Evolutionary conservation across 2,888 invertebrate species (phyloP).

Genomic region (Diploptera punctata): DNA sequence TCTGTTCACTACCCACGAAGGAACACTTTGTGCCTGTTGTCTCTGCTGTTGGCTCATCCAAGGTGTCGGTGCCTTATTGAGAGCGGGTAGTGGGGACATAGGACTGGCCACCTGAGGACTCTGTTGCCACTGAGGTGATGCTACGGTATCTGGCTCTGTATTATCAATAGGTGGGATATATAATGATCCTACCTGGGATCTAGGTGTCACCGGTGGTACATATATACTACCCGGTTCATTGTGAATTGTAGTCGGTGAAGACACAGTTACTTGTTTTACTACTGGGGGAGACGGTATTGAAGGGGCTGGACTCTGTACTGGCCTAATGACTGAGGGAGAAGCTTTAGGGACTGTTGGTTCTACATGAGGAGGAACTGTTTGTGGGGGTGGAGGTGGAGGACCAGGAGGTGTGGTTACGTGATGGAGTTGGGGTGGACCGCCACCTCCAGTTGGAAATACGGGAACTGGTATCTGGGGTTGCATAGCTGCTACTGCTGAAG

Average conservation of each 20-base stretch:
- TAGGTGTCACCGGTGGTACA: conserved; percentile 48
- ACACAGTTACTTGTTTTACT: background rate
- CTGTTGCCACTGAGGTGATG: conserved; percentile 46
- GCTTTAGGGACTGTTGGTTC: conserved; percentile 15
- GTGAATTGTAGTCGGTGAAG: background rate
- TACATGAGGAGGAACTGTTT: conserved; percentile 39
- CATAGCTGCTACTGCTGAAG: conserved; percentile 67
- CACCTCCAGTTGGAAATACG: conserved; percentile 62
- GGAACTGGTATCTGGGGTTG: conserved; percentile 70
- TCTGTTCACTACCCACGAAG: conserved; percentile 60
- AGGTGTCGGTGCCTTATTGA: conserved; percentile 66
- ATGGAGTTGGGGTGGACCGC: conserved; percentile 54
- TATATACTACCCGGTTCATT: conserved; percentile 48
- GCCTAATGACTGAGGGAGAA: conserved; percentile 5
- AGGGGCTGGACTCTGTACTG: conserved; percentile 12
- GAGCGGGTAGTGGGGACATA: conserved; percentile 35
- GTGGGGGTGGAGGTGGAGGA: conserved; percentile 47
- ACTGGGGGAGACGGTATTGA: conserved; percentile 26
- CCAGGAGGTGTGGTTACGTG: conserved; percentile 46
- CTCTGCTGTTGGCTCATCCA: conserved; percentile 60
- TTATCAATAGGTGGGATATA: conserved; percentile 59
- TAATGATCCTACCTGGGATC: conserved; percentile 58
- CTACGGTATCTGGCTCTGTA: conserved; percentile 36
- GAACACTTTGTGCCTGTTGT: conserved; percentile 56
- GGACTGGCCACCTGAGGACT: conserved; percentile 50